Conservation (phyloP, 2,113 vertebrate genomes). For the Cettia cetti region DNA sequence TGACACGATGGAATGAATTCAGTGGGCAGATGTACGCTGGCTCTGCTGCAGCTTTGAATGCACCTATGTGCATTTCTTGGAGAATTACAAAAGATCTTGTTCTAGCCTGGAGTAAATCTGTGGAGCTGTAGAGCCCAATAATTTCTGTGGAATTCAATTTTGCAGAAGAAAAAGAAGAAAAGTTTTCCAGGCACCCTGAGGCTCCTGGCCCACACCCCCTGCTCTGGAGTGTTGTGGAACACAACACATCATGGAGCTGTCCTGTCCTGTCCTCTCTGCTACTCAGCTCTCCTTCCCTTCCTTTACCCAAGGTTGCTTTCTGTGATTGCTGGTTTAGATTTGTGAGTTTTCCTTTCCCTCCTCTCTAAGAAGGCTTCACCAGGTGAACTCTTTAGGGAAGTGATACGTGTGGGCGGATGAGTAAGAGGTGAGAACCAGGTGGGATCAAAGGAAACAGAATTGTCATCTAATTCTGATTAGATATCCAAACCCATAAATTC, state of each 20-base stretch:
- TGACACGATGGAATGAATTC: not conserved
- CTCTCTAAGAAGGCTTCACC: not conserved
- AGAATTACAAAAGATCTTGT: not conserved
- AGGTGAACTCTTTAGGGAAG: not conserved
- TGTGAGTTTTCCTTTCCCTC: not conserved
- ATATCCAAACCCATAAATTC: not conserved
- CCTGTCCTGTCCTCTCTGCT: not conserved
- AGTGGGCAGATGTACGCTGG: fast-evolving
- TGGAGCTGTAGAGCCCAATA: not conserved
- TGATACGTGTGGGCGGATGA: not conserved
- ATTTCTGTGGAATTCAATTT: not conserved
- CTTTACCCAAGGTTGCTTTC: not conserved
- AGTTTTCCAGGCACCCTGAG: not conserved
- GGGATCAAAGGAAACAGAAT: constrained; percentile 8
- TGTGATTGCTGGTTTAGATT: not conserved
- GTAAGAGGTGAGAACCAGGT: not conserved
- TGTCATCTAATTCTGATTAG: not conserved
- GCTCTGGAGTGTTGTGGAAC: not conserved
- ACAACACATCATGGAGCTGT: fast-evolving
- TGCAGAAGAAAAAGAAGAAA: not conserved
- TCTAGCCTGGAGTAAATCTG: not conserved
- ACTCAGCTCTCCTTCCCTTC: not conserved
- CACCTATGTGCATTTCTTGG: fast-evolving
- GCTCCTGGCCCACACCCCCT: not conserved
- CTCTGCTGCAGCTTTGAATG: not conserved